phyloP scores from a whole-genome alignment of 2,113 vertebrate species.

The Lonchura striata region DNA sequence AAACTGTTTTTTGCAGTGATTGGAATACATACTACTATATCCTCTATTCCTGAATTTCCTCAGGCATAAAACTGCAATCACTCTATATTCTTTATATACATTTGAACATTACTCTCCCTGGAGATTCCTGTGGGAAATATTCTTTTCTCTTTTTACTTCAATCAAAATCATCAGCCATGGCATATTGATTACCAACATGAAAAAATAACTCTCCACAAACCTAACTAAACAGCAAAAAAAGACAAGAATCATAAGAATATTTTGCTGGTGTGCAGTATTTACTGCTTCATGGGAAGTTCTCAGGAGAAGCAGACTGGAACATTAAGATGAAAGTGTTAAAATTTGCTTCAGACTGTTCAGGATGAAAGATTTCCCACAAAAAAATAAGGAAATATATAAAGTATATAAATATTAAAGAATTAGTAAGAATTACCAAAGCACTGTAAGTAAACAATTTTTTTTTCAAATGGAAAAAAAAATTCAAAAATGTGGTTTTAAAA shows the following conservation, averaged over 20 bases:
- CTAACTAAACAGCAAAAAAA: slow-evolving; percentile 32
- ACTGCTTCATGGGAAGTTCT: slow-evolving; percentile 10
- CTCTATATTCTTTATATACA: slow-evolving; percentile 28
- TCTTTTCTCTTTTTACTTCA: slow-evolving; percentile 57
- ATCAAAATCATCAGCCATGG: slow-evolving; percentile 49
- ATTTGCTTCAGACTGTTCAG: background rate
- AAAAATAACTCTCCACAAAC: background rate
- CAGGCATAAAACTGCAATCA: slow-evolving; percentile 40
- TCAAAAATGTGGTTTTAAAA: background rate
- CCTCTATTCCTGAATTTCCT: slow-evolving; percentile 38
- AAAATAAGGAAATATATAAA: background rate
- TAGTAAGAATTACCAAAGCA: background rate
- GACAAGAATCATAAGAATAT: background rate
- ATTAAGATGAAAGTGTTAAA: background rate
- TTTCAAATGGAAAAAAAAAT: background rate
- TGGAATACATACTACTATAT: slow-evolving; percentile 25
- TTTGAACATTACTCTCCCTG: slow-evolving; percentile 35
- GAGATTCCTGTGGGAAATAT: slow-evolving; percentile 58
- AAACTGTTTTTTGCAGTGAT: background rate
- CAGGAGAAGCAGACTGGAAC: background rate
- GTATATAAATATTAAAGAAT: background rate
- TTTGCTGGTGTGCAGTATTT: slow-evolving; percentile 32
- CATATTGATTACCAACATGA: slow-evolving; percentile 48
- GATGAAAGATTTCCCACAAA: background rate
- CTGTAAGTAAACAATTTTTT: background rate